phyloP scores from a whole-genome alignment of 2,113 vertebrate species.

The Shinisaurus crocodilurus region DNA sequence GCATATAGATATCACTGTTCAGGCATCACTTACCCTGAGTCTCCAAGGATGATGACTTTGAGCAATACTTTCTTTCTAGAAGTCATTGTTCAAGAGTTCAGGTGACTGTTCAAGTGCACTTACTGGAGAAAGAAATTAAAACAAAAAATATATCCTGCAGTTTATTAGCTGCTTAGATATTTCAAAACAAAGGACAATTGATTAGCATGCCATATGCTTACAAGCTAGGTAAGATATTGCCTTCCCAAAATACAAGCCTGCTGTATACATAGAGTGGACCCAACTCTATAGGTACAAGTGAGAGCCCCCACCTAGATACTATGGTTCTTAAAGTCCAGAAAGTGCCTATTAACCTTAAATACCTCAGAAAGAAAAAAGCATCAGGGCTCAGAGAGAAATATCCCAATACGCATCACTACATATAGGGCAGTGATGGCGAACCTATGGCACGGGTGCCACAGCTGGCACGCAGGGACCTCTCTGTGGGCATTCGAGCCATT shows the following conservation, averaged over 20 bases:
- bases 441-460: too few relatives aligned
- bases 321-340: neutral
- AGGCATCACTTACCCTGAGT: conserved; percentile 90
- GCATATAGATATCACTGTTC: neutral
- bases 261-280: neutral
- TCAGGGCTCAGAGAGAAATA: neutral
- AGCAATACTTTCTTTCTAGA: conserved; percentile 99
- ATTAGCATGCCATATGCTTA: neutral
- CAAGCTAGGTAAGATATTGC: neutral
- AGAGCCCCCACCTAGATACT: neutral
- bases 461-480: too few relatives aligned
- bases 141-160: neutral
- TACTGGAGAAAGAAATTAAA: conserved; percentile 11
- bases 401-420: neutral
- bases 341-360: neutral
- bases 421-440: too few relatives aligned
- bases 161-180: neutral
- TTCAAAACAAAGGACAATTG: neutral
- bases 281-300: neutral
- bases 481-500: too few relatives aligned
- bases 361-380: neutral
- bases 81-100: conserved; percentile 85
- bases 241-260: neutral
- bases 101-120: conserved; percentile 31
- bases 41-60: conserved; percentile 98